These are phyloP conservation scores for Hyperopisus bebe DNA, from an alignment of 2,113 vertebrate genomes.

Conservation along the genomic window DNA sequence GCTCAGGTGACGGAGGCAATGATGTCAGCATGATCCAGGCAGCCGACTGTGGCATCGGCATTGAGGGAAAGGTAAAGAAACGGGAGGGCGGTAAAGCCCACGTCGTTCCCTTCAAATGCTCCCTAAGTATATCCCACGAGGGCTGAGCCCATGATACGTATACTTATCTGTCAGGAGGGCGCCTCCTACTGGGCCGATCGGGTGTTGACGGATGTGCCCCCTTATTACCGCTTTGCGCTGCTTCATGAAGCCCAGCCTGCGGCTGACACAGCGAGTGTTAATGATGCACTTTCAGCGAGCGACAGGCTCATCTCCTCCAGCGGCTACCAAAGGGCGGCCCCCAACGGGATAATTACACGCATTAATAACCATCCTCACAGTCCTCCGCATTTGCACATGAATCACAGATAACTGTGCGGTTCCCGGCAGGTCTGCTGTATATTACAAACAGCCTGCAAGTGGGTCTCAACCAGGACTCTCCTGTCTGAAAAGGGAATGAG, in stretches of 20 bases:
- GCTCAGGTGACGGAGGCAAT: conserved; percentile 90
- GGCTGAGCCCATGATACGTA: background rate
- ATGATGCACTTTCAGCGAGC: background rate
- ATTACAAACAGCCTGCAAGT: background rate
- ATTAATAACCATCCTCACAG: background rate
- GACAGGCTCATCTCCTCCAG: background rate
- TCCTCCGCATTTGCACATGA: background rate
- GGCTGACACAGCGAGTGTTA: background rate
- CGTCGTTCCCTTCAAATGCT: background rate
- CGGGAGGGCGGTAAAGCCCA: background rate
- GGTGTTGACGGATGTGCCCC: conserved; percentile 1
- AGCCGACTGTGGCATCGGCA: conserved; percentile 93
- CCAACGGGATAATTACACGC: background rate
- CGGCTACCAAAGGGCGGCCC: background rate
- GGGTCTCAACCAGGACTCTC: background rate
- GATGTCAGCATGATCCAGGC: conserved; percentile 99
- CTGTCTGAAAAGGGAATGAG: background rate
- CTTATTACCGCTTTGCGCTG: conserved; percentile 16
- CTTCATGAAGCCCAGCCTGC: conserved; percentile 9
- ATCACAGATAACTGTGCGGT: background rate
- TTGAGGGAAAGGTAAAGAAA: conserved; percentile 91
- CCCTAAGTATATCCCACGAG: background rate
- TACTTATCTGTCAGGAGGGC: conserved; percentile 10
- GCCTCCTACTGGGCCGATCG: background rate
- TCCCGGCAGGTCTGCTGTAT: background rate